Evolutionary conservation across 2,113 vertebrate genomes (phyloP), one percentile per base, ranked within the genome.

Genomic region (Nothoprocta pentlandii): DNA sequence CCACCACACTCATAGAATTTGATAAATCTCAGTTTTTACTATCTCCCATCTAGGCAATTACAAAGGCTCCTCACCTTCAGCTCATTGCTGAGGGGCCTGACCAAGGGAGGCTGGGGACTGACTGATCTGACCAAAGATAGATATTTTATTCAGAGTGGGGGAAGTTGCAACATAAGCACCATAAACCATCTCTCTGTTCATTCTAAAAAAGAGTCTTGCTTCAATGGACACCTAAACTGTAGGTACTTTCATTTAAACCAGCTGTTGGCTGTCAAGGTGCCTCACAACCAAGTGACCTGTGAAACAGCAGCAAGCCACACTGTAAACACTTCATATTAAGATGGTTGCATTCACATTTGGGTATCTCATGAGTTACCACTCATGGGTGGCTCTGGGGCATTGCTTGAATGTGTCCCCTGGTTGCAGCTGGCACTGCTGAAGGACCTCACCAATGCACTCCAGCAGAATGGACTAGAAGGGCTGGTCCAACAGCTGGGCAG

Each of bases 391-490:
- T 4, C 39, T 30, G 64, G 44, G 20, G 23, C 54, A 1, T 41
- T 26, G 26, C 23, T 49, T 77, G 16, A 64, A 56, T 51, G 46
- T 61, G 28, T 46, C 23, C 30, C 1, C 79, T 17, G 71, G 15
- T 89, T 96, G n/a, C 95, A 99, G 99, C 96, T 99, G 54, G 97
- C 97, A 32, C 84, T 99, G 95, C 96, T 99, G 97, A 98, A 98
- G 96, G 97, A 97, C 19, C 97, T 99, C 96, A 98, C 98, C 22
- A 90, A 98, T 2, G 96, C 91, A 7, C 96, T 99, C 62, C 97
- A 98, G 79, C 96, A 95, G 95, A 97, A 98, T 0, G 98, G 98
- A 12, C 93, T 98, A 77, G 98, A 98, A 9, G 96, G 97, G 68
- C 92, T 98, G 56, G 95, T 98, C 56, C 93, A 90, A 53, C 97